Base-by-base conservation (phyloP, 2,888 invertebrate species). In the Andrena flavipes region DNA sequence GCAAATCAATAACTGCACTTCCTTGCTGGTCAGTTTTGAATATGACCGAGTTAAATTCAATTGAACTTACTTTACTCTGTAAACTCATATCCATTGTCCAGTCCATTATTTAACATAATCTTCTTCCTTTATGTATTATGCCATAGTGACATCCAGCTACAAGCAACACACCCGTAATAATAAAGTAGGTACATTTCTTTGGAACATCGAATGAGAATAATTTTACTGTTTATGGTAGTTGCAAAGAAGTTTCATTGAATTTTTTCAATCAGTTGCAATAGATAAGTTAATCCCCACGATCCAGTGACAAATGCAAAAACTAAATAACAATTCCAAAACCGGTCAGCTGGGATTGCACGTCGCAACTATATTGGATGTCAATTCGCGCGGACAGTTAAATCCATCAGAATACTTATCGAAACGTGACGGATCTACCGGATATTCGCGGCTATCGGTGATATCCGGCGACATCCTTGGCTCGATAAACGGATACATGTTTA, bases 401-500 rank as follows among this genome's bases (percentile, higher is more conserved):
- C 72, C 76, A 72, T 73, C 76, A 54, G 82, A 82, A 83, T 73
- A 77, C 71, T 86, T 86, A 87, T 80, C 76, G 73, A 76, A 78
- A 87, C 75, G 85, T 84, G 77, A 73, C 77, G 68, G 65, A 75
- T 82, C 49, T 64, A 63, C 73, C 84, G 77, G 81, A 84, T 79
- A 84, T 86, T 88, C 75, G 79, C 63, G 79, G 88, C 77, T 82
- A 88, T 80, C 83, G 78, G 75, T 75, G 87, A 87, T 80, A 76
- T 82, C 82, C 87, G 80, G 70, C 63, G 48, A 70, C 72, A 82
- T 87, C 77, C 87, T 88, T 87, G 89, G 67, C 75, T 77, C 65
- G 77, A 86, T 87, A 81, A 88, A 76, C 68, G 79, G 79, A 81
- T 86, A 80, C 69, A 74, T 84, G 74, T 82, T 86, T 87, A 80